Percentiles rank a stretch among this genome's conserved stretches.
phyloP scores from a whole-genome alignment of 1,140 invertebrate genomes.

The Papilio helenus region DNA sequence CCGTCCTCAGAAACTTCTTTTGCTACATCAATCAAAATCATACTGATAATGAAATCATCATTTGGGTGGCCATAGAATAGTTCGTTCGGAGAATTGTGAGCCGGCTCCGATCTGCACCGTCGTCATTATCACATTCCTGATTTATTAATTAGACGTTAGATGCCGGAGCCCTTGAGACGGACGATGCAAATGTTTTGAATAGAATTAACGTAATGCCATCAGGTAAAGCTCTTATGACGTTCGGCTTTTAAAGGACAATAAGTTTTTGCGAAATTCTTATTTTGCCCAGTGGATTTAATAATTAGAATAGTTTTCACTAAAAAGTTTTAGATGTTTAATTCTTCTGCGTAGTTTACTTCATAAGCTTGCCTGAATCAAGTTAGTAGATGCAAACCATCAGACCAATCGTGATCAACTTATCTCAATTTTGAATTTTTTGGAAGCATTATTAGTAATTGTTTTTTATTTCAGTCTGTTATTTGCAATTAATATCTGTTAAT shows the following conservation, averaged over 20 bases:
- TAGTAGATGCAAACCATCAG: not conserved
- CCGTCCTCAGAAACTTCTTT: slow-evolving; percentile 72
- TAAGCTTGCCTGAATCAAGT: not conserved
- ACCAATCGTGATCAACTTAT: not conserved
- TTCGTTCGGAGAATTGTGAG: slow-evolving; percentile 68
- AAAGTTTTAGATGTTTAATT: not conserved
- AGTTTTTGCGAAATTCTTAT: not conserved
- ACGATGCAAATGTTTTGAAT: slow-evolving; percentile 39
- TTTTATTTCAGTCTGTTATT: not conserved
- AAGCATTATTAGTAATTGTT: no score
- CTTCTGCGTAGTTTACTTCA: not conserved
- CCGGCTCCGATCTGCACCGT: slow-evolving; percentile 60
- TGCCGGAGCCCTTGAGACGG: slow-evolving; percentile 40
- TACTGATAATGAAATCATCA: slow-evolving; percentile 83
- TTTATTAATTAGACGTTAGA: slow-evolving; percentile 80
- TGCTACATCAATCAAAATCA: slow-evolving; percentile 82
- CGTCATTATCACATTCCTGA: slow-evolving; percentile 80
- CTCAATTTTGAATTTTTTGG: no score
- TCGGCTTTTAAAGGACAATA: not conserved
- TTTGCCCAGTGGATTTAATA: no score
- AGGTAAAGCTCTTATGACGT: slow-evolving; percentile 6
- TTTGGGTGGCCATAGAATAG: slow-evolving; percentile 81
- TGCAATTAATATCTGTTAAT: not conserved
- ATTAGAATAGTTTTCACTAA: no score
- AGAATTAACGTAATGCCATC: slow-evolving; percentile 15